These are phyloP conservation scores for Clanis bilineata DNA, from an alignment of 2,888 invertebrate genomes.

Conservation along the genomic window DNA sequence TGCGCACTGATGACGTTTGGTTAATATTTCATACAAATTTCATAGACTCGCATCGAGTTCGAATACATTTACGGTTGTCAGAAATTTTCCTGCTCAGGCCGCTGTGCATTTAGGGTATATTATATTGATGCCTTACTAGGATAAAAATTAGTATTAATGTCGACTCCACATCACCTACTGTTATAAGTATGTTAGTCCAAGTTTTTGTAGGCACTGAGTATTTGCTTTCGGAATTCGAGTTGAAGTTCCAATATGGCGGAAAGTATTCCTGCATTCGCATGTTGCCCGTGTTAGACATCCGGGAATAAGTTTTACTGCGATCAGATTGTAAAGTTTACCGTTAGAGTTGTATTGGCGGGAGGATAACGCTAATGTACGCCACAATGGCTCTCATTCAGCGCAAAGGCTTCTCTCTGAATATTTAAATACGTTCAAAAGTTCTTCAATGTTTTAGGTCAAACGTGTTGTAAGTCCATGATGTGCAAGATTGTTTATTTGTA, in stretches of 20 bases:
- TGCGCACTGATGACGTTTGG: too few relatives aligned
- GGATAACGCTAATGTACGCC: conserved; percentile 24
- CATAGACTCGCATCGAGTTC: too few relatives aligned
- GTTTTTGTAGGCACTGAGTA: conserved; percentile 74
- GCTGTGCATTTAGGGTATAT: too few relatives aligned
- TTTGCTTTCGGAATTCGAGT: conserved; percentile 74
- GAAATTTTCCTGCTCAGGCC: too few relatives aligned
- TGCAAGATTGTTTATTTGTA: background rate
- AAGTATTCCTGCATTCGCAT: conserved; percentile 73
- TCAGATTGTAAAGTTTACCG: conserved; percentile 62
- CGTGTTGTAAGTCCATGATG: background rate
- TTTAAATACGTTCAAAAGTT: background rate
- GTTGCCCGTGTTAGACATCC: conserved; percentile 57
- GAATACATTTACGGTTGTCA: too few relatives aligned
- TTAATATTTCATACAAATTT: too few relatives aligned
- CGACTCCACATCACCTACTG: conserved; percentile 41
- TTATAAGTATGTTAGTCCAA: conserved; percentile 58
- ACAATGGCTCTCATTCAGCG: background rate
- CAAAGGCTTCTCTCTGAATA: background rate
- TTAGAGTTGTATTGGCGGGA: conserved; percentile 28
- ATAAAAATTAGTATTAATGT: too few relatives aligned
- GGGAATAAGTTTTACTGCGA: conserved; percentile 62
- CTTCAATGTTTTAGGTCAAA: background rate
- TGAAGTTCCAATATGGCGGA: conserved; percentile 72
- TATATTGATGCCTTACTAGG: too few relatives aligned